Base-by-base conservation (phyloP, 1,140 invertebrate genomes). In the Aphelinus certus region DNA sequence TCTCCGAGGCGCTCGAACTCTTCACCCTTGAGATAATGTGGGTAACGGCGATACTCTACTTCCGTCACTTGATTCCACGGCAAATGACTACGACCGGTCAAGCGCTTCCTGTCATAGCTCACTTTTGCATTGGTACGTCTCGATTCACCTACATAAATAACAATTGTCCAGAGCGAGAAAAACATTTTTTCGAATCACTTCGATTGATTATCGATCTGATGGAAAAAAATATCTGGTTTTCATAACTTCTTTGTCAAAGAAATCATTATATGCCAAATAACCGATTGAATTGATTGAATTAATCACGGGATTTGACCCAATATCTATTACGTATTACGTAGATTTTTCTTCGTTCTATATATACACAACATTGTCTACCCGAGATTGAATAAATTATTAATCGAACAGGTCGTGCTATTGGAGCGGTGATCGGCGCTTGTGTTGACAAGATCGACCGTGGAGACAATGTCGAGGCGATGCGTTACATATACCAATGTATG, bases 1-100 rank as follows among this genome's bases (percentile, higher is more conserved):
- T 93, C 7, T 92, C 93, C 77, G 95, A 96, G 84, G 86, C 90
- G 7, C 86, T 96, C 75, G 94, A 97, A 87, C 91, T 95, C 7
- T 92, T 95, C 78, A 95, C 95, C 0, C 89, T 96, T 77, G 94
- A 94, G 71, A 86, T 96, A 10, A 92, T 95, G 89, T 96, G 94
- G 92, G 92, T 95, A 43, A 94, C 95, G 26, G 92, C 94, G 1
- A 91, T 95, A 62, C 89, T 95, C 1, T 96, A 96, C 81, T 91
- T 95, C 82, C 90, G 94, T 61, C 93, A 95, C 80, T 90, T 96
- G 1, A 91, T 95, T 75, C 95, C 95, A 2, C 87, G 92, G 60
- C 93, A 94, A 81, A 91, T 95, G 76, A 94, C 94, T 1, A 92
- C 93, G 47, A 95, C 94, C 42, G 94, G 94, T 49, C 95, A 96